Conservation (phyloP, 2,797 vertebrate genomes). For the Fistularia tabacaria region DNA sequence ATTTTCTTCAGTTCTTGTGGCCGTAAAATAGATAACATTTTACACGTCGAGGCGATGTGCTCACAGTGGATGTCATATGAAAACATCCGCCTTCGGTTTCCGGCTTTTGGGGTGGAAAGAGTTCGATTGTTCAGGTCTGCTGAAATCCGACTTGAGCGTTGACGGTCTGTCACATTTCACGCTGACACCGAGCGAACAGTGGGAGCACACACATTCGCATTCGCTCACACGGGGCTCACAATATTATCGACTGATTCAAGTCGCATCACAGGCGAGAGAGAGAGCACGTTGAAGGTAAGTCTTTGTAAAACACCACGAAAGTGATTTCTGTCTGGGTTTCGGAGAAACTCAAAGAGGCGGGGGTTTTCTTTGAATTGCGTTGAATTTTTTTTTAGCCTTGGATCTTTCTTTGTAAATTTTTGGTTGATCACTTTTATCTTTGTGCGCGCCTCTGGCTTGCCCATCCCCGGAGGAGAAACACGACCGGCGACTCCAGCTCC, state of each 20-base stretch:
- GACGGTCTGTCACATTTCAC: conserved; percentile 82
- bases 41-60: not conserved
- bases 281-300: conserved; percentile 57
- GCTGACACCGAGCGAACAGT: conserved; percentile 70
- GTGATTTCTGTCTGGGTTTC: conserved; percentile 18
- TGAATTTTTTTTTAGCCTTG: conserved; percentile 54
- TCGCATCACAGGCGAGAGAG: conserved; percentile 26
- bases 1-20: accelerated
- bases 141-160: conserved; percentile 66
- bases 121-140: conserved; percentile 54
- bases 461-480: conserved; percentile 16
- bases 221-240: conserved; percentile 43
- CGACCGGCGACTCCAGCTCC: not conserved
- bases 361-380: conserved; percentile 36
- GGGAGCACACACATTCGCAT: conserved; percentile 39
- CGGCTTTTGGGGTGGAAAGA: not conserved
- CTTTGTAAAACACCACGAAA: conserved; percentile 20
- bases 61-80: accelerated
- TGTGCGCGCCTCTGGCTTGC: conserved; percentile 5
- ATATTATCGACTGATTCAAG: conserved; percentile 63
- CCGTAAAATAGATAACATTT: not conserved
- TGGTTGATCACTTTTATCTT: conserved; percentile 24
- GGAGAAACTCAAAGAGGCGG: conserved; percentile 4
- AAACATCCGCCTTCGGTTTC: not conserved
- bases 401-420: conserved; percentile 50